Evolutionary conservation across 2,888 invertebrate genomes (phyloP).

Genomic region (Coelinius sp.): DNA sequence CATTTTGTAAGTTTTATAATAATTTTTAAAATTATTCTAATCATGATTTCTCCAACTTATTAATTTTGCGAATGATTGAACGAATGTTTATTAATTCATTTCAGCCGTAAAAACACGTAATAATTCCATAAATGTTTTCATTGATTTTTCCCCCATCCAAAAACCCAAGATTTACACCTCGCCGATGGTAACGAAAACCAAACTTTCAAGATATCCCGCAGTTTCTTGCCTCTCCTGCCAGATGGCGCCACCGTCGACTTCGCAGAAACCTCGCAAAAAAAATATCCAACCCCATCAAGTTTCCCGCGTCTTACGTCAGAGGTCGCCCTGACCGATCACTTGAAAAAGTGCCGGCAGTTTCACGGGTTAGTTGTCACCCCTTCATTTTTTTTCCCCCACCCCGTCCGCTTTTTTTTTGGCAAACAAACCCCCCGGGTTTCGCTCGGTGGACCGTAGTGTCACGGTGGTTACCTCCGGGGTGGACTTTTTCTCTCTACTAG

Average conservation of each 20-base stretch:
- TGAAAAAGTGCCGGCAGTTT: conserved; percentile 42
- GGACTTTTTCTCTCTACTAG: conserved; percentile 3
- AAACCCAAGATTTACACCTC: conserved; percentile 21
- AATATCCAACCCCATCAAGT: conserved; percentile 44
- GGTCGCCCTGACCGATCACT: conserved; percentile 45
- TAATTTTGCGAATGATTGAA: neutral
- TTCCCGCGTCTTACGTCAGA: conserved; percentile 44
- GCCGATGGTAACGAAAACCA: neutral
- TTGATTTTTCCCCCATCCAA: neutral
- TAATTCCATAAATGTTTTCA: neutral
- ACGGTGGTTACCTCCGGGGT: conserved; percentile 27
- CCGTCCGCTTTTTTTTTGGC: conserved; percentile 23
- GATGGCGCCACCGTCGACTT: conserved; percentile 52
- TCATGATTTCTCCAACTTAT: too few relatives aligned
- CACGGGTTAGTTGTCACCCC: conserved; percentile 26
- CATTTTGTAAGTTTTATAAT: too few relatives aligned
- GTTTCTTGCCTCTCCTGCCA: conserved; percentile 46
- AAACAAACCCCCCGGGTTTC: conserved; percentile 41
- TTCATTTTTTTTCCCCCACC: conserved; percentile 19
- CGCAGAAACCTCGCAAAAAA: conserved; percentile 31
- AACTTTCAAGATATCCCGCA: conserved; percentile 25
- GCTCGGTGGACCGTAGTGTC: conserved; percentile 32
- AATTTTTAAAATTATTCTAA: too few relatives aligned
- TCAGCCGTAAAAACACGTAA: too few relatives aligned
- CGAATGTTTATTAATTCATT: neutral